These are phyloP conservation scores for Hippopotamus amphibius DNA, from an alignment of 2,113 vertebrate species.

Conservation along the genomic window DNA sequence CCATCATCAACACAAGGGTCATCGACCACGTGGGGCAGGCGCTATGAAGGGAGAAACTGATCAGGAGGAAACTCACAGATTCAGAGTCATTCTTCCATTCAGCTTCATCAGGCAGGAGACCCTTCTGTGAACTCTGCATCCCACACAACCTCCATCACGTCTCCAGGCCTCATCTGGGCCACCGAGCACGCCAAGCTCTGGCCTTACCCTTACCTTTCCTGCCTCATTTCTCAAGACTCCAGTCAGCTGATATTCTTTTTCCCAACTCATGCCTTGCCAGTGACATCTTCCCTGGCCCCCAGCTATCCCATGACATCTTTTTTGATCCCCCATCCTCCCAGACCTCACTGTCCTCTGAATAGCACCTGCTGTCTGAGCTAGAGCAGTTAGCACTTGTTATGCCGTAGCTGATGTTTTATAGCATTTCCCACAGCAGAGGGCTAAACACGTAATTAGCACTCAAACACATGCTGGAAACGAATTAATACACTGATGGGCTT, in stretches of 20 bases:
- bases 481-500: fast-evolving
- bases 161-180: neutral
- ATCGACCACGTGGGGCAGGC: neutral
- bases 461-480: neutral
- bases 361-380: neutral
- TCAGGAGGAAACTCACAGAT: neutral
- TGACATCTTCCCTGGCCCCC: neutral
- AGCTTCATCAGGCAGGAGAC: neutral
- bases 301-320: neutral
- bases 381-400: neutral
- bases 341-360: neutral
- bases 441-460: neutral
- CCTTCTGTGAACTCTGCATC: neutral
- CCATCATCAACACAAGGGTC: fast-evolving
- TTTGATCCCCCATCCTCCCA: neutral
- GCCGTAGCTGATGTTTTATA: neutral
- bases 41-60: neutral
- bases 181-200: neutral
- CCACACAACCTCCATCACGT: fast-evolving
- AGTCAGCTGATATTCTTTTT: neutral
- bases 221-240: neutral
- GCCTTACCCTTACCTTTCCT: neutral
- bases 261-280: neutral
- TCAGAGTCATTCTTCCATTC: neutral
- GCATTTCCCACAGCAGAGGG: neutral